Percentiles rank a stretch among this genome's conserved stretches.
Evolutionary conservation across 2,888 invertebrate species (phyloP).

Genomic region (Linnaemya vulpina): DNA sequence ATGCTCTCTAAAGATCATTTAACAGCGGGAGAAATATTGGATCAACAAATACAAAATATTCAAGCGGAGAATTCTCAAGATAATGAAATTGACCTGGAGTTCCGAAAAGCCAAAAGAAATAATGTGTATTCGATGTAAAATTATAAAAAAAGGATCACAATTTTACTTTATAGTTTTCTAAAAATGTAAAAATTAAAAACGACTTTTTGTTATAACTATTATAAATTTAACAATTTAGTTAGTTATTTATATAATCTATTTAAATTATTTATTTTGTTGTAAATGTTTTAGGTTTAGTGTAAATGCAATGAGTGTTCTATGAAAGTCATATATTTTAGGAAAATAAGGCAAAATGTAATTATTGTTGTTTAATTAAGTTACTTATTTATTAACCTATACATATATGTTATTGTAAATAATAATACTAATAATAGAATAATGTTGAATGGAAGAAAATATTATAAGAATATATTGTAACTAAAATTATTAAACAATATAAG

Average conservation of each 20-base stretch:
- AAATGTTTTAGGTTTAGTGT: slow-evolving; percentile 68
- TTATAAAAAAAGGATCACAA: neutral
- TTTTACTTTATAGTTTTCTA: neutral
- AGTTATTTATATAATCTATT: slow-evolving; percentile 68
- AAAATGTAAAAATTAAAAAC: slow-evolving; percentile 4
- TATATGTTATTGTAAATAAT: slow-evolving; percentile 72
- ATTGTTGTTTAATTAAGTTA: slow-evolving; percentile 67
- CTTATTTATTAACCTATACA: slow-evolving; percentile 39
- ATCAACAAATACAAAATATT: slow-evolving; percentile 41
- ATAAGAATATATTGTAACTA: slow-evolving; percentile 38
- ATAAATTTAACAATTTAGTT: slow-evolving; percentile 42
- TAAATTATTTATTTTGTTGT: slow-evolving; percentile 70
- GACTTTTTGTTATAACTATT: slow-evolving; percentile 31
- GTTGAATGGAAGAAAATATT: slow-evolving; percentile 9
- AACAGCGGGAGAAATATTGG: slow-evolving; percentile 59
- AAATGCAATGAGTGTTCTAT: slow-evolving; percentile 78
- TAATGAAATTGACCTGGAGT: slow-evolving; percentile 55
- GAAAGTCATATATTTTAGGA: slow-evolving; percentile 79
- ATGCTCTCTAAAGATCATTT: slow-evolving; percentile 36
- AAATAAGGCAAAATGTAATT: slow-evolving; percentile 57
- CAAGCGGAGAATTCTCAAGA: slow-evolving; percentile 20
- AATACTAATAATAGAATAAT: slow-evolving; percentile 26
- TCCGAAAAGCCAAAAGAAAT: slow-evolving; percentile 19
- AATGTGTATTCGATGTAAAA: slow-evolving; percentile 63
- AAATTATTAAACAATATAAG: slow-evolving; percentile 69